Percentiles rank a stretch among this genome's conserved stretches.
Evolutionary conservation across 2,888 invertebrate genomes (phyloP).

Genomic region (Rhogogaster chlorosoma): DNA sequence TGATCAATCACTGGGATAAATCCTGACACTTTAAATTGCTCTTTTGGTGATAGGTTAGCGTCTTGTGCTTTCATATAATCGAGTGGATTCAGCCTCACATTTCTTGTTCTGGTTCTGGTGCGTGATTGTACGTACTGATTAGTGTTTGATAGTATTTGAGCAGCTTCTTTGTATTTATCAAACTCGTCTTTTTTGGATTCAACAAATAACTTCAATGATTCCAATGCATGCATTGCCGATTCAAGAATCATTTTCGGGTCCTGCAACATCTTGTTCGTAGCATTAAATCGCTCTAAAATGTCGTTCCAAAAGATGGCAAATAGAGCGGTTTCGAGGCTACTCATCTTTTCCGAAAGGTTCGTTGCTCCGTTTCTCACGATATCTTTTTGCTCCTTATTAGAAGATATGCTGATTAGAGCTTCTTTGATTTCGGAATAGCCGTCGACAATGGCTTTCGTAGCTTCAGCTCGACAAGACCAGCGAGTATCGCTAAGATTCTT

Average conservation of each 20-base stretch:
- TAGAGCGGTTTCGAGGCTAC: conserved; percentile 63
- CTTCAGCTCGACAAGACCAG: conserved; percentile 60
- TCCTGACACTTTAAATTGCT: conserved; percentile 12
- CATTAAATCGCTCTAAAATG: conserved; percentile 59
- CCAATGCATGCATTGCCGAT: conserved; percentile 59
- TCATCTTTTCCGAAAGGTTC: conserved; percentile 58
- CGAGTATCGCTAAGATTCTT: conserved; percentile 58
- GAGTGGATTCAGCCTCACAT: conserved; percentile 50
- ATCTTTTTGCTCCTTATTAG: conserved; percentile 55
- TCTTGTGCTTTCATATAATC: conserved; percentile 50
- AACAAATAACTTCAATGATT: conserved; percentile 60
- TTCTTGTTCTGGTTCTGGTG: not conserved
- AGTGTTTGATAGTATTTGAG: conserved; percentile 55
- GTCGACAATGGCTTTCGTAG: conserved; percentile 59
- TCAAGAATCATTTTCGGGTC: conserved; percentile 58
- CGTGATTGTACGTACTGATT: conserved; percentile 62
- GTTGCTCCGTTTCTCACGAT: conserved; percentile 57
- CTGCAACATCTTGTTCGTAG: conserved; percentile 56
- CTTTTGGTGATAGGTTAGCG: conserved; percentile 45
- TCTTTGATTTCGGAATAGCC: conserved; percentile 57
- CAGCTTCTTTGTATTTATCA: conserved; percentile 60
- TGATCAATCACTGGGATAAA: not conserved
- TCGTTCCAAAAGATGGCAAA: conserved; percentile 69
- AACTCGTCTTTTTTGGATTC: conserved; percentile 59
- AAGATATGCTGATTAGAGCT: conserved; percentile 56